Conservation (phyloP, 2,113 vertebrate genomes). For the Willisornis vidua region DNA sequence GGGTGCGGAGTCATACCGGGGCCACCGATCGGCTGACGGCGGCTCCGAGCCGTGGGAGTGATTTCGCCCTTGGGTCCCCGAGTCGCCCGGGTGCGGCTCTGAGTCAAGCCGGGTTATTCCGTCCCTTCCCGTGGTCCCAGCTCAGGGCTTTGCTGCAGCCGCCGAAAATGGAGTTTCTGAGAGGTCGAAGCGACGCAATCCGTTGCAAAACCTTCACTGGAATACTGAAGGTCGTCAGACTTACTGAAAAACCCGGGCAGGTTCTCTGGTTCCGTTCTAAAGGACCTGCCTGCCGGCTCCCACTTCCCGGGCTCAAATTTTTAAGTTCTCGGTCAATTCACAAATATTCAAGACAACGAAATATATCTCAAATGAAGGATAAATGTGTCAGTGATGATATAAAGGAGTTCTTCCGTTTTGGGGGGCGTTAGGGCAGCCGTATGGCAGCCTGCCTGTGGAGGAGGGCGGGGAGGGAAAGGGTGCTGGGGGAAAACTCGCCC, state of each 20-base stretch:
- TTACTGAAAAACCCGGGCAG: not conserved
- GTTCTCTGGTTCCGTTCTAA: not conserved
- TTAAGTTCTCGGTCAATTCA: not conserved
- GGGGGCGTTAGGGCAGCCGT: not conserved
- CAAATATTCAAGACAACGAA: not conserved
- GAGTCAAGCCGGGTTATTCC: fast-evolving
- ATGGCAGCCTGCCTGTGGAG: not conserved
- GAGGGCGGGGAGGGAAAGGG: too few species aligned
- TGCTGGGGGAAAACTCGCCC: not conserved
- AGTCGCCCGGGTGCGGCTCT: not conserved
- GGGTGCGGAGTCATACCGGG: fast-evolving
- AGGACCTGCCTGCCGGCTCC: not conserved
- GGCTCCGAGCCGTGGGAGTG: not conserved
- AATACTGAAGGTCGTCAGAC: not conserved
- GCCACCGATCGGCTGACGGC: not conserved
- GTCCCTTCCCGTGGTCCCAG: not conserved
- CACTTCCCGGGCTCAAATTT: not conserved
- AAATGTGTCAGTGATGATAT: not conserved
- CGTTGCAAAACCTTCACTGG: not conserved
- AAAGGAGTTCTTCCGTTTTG: not conserved
- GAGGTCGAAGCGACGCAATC: not conserved
- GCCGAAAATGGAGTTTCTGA: not conserved
- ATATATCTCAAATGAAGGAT: not conserved
- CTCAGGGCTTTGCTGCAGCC: not conserved
- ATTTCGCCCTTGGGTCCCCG: too few species aligned